phyloP scores from a whole-genome alignment of 2,113 vertebrate species.

The Brachyhypopomus occidentalis region DNA sequence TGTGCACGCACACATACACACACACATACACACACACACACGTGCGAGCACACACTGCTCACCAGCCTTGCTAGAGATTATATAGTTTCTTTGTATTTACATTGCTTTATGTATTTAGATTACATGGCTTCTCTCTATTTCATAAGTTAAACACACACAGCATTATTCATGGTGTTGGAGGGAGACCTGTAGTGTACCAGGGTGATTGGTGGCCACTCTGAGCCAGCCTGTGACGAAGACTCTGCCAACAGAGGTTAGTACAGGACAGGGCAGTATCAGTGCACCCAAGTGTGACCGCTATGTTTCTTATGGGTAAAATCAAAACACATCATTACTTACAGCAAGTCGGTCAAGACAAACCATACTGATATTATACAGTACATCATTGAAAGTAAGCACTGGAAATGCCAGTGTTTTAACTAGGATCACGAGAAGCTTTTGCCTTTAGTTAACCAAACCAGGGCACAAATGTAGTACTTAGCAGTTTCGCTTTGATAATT shows the following conservation, averaged over 20 bases:
- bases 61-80: slow-evolving; percentile 64
- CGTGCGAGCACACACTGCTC: slow-evolving; percentile 25
- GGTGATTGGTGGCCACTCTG: slow-evolving; percentile 55
- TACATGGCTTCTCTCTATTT: slow-evolving; percentile 75
- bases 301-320: slow-evolving; percentile 23
- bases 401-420: slow-evolving; percentile 11
- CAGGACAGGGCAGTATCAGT: slow-evolving; percentile 56
- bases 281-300: slow-evolving; percentile 30
- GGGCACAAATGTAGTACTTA: slow-evolving; percentile 10
- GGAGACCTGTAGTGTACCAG: slow-evolving; percentile 55
- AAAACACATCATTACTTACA: slow-evolving; percentile 38
- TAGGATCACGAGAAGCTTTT: neutral
- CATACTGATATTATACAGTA: slow-evolving; percentile 23
- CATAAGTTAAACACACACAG: slow-evolving; percentile 74
- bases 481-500: neutral
- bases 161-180: slow-evolving; percentile 63
- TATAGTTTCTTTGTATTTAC: slow-evolving; percentile 76
- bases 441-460: neutral
- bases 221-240: slow-evolving; percentile 54
- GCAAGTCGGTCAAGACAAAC: slow-evolving; percentile 9
- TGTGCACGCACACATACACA: slow-evolving; percentile 45
- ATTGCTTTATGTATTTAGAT: slow-evolving; percentile 81
- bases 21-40: slow-evolving; percentile 25
- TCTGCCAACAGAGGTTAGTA: slow-evolving; percentile 55
- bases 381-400: slow-evolving; percentile 27